A percentile compares a stretch with the other conserved stretches of the same genome.
These are phyloP conservation scores for Myotis vivesi DNA, from an alignment of 2,797 vertebrate genomes.

Conservation along the genomic window DNA sequence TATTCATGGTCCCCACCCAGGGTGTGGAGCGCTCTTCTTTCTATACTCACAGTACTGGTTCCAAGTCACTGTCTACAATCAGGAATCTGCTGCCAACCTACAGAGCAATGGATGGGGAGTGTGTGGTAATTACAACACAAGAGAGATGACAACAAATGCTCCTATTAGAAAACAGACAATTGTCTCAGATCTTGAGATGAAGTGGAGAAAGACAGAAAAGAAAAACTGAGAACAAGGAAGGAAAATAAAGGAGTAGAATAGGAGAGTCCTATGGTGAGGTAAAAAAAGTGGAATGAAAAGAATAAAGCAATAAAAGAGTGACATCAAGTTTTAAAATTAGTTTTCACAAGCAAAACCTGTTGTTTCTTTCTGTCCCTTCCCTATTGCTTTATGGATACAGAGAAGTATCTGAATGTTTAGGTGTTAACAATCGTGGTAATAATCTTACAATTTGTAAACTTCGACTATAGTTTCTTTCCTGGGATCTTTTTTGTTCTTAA, in stretches of 20 bases:
- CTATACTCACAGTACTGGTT: not conserved
- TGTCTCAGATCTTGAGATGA: not conserved
- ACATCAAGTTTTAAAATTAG: not conserved
- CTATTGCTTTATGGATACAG: not conserved
- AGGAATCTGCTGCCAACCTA: conserved; percentile 11
- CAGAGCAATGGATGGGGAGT: not conserved
- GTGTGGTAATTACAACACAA: conserved; percentile 19
- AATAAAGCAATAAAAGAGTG: not conserved
- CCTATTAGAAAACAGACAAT: conserved; percentile 5
- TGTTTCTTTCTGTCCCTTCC: not conserved
- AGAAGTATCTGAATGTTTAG: not conserved
- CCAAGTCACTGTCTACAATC: not conserved
- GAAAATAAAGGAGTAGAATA: not conserved
- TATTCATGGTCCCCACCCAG: conserved; percentile 18
- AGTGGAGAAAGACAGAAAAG: not conserved
- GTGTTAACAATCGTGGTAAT: not conserved
- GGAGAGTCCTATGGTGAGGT: not conserved
- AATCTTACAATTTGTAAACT: not conserved
- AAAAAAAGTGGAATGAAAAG: not conserved
- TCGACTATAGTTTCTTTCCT: not conserved
- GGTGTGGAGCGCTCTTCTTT: conserved; percentile 35
- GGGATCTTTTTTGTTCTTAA: not conserved
- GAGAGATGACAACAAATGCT: not conserved
- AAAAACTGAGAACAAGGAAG: not conserved
- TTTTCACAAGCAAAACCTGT: not conserved